Evolutionary conservation across 2,797 vertebrate genomes (phyloP), one percentile per base, ranked within the genome.

Genomic region (Myotis pilosus): DNA sequence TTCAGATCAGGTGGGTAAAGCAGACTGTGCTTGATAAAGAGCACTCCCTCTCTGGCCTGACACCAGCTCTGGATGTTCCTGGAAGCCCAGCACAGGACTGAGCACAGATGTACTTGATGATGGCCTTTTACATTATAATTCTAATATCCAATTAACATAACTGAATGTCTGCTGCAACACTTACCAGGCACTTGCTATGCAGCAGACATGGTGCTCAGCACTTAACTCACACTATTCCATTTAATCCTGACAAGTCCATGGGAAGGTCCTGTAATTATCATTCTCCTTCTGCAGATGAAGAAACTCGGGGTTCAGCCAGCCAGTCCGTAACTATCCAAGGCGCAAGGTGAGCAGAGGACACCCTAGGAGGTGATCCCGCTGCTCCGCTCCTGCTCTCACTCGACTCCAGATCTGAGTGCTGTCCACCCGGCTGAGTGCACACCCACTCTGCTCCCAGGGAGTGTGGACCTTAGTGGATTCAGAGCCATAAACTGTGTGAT

Each of bases 111-210:
- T 80, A 69, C 49, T 83, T 68, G n/a, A 79, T 23, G 49, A 91
- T 44, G 44, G 91, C 83, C 71, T 95, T 93, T 93, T 84, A 95
- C 68, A 82, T 84, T 95, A 76, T n/a, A 91, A 83, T 62, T 93
- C 83, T 71, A 82, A 84, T 80, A 96, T 88, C 94, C 49, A 96
- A 97, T 96, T 97, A 94, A 79, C 55, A 3, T 96, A 93, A 95
- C 49, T 93, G 81, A 89, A 94, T 80, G 75, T 78, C 92, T 87
- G n/a, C 93, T 89, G 41, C 38, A 90, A 60, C 68, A 84, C 66
- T 94, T 95, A 87, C 81, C 85, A 96, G 95, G 79, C 91, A 93
- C 55, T 97, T 92, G 71, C 80, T 87, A 55, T 68, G 79, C 49
- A 78, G 89, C 92, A 96, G 96, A 91, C 93, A 75, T 49, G 17